Base-by-base conservation (phyloP, 2,797 vertebrate genomes). In the Melopsittacus undulatus region DNA sequence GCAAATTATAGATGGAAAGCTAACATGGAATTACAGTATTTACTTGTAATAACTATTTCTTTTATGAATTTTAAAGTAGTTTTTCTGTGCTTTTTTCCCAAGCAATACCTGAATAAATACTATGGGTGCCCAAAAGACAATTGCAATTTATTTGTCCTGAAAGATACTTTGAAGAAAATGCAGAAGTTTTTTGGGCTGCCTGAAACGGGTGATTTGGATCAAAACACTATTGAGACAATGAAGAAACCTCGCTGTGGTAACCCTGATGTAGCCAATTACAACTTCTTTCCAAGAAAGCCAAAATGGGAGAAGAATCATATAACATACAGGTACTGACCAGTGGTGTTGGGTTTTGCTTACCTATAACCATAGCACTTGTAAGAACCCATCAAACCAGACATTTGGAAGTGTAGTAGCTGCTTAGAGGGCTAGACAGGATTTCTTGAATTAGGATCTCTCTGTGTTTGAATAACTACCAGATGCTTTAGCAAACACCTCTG, bases 151-250 rank as follows among this genome's bases (percentile, higher is more conserved):
- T 42, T 42, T 42, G 42, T 42, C 42, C 42, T 99, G 86, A 99
- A 99, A 95, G 99, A 99, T 95, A 99, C 99, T 2, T 96, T 99
- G 95, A 99, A 99, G 98, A 99, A 99, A 98, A 99, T 99, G 99
- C 99, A 99, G 96, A 99, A 99, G 97, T 99, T 99, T 97, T 42
- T 42, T 42, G 42, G 42, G 42, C 42, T 42, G 42, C 42, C 42
- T 42, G 42, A 42, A 42, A 42, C 42, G 42, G 42, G 42, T 42
- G 42, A 42, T 42, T 42, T 42, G 42, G 42, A 42, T 42, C 42
- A 42, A 42, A 42, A 42, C 42, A 42, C 42, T 42, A 42, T 42
- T 42, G 42, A 42, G 42, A 42, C 42, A 42, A 99, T 99, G 99
- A 98, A 99, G 97, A 99, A 99, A 96, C 99, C 99, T 2, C 98